Evolutionary conservation across 2,113 vertebrate species (phyloP), one percentile per base, ranked within the genome.

Genomic region (Atherinomorus stipes): DNA sequence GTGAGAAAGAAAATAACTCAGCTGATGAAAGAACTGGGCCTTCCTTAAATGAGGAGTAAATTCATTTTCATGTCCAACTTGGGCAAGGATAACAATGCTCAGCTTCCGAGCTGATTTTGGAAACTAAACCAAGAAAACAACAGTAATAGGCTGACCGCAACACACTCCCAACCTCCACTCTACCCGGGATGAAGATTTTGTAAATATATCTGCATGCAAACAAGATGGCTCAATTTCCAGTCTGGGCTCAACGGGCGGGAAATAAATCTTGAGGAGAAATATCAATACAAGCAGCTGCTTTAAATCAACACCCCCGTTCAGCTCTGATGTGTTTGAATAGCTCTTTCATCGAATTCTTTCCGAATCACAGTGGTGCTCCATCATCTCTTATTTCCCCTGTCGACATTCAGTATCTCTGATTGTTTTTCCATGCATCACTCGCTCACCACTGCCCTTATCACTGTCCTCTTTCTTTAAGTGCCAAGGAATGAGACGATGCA

Each of bases 171-270:
- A 8, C 42, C 52, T 56, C 15, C 19, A 10, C 8, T 72, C 56
- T 59, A 76, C 80, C 63, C 78, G 74, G 11, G 7, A 85, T 77
- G 53, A 70, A 81, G 75, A 71, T 34, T 61, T 15, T 45, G 82
- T 57, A 53, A 65, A 78, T 69, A 65, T 38, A 73, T 81, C 74
- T 70, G 76, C 71, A 86, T 86, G 45, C 81, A 85, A 83, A 81
- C 60, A 76, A 78, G 74, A 74, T 71, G 81, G 54, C 37, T 47
- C 42, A 18, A 38, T 87, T 76, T 88, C 61, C 69, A 84, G 83
- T 81, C 66, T 45, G 47, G 78, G 65, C 74, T 72, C 68, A 68
- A 59, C 28, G 61, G 63, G 50, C 44, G 65, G 73, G 60, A 76
- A 78, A 78, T 72, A 67, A 84, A 87, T 80, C 72, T 44, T 1